Evolutionary conservation across 2,113 vertebrate genomes (phyloP).

Genomic region (Megaceryle torquata): DNA sequence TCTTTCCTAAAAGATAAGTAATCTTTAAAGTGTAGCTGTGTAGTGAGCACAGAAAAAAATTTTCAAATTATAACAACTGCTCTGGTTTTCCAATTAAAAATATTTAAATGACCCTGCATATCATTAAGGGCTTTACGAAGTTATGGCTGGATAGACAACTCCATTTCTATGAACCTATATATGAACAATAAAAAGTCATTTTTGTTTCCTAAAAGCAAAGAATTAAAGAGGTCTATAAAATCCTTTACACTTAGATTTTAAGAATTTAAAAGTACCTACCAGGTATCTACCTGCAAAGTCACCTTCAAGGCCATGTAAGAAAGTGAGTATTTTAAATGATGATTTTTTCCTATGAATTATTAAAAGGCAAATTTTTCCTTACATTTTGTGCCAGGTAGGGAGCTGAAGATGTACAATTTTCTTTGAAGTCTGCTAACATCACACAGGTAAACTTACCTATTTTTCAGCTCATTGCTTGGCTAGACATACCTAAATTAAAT

Average conservation of each 20-base stretch:
- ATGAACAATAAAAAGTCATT: background rate
- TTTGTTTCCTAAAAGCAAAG: background rate
- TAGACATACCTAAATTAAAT: conserved; percentile 19
- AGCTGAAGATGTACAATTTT: background rate
- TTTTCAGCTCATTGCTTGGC: conserved; percentile 14
- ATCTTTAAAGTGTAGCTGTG: background rate
- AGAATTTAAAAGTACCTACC: background rate
- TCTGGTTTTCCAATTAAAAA: background rate
- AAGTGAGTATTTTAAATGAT: background rate
- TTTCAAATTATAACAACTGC: background rate
- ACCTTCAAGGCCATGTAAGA: background rate
- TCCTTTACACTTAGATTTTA: background rate
- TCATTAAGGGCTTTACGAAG: background rate
- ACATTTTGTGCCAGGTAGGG: background rate
- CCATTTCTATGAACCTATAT: background rate
- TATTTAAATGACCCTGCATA: background rate
- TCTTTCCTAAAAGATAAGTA: background rate
- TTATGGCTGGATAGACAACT: background rate
- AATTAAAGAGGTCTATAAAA: background rate
- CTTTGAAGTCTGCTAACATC: background rate
- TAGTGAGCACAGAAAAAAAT: background rate
- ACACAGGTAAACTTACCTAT: background rate
- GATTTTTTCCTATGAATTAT: background rate
- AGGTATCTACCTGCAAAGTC: background rate
- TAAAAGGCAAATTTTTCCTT: background rate